A percentile compares a stretch with the other conserved stretches of the same genome.
phyloP scores from a whole-genome alignment of 2,113 vertebrate genomes.

The Nycticorax nycticorax region DNA sequence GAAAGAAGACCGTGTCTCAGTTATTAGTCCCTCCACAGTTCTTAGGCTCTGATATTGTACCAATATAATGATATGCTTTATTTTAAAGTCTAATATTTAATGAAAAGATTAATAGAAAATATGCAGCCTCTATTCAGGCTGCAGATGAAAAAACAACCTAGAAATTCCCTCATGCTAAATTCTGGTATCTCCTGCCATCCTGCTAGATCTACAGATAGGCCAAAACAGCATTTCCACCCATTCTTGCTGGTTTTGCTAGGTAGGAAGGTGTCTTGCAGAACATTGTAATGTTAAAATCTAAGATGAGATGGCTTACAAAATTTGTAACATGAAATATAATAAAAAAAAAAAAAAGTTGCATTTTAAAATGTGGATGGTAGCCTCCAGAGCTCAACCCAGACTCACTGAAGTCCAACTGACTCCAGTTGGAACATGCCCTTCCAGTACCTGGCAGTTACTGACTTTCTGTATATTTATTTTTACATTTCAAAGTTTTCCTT shows the following conservation, averaged over 20 bases:
- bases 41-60: not conserved
- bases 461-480: not conserved
- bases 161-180: not conserved
- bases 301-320: not conserved
- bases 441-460: not conserved
- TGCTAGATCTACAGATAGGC: not conserved
- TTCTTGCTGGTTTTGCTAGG: not conserved
- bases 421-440: not conserved
- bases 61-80: not conserved
- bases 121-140: not conserved
- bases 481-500: not conserved
- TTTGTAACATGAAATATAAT: not conserved
- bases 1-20: not conserved
- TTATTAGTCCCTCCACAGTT: not conserved
- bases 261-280: not conserved
- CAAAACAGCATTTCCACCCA: not conserved
- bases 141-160: not conserved
- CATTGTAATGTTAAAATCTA: not conserved
- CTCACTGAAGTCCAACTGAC: not conserved
- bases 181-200: not conserved
- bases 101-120: not conserved
- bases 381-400: not conserved
- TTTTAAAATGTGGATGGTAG: not conserved
- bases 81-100: not conserved
- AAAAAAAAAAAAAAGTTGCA: not conserved